Base-by-base conservation (phyloP, 2,113 vertebrate species). In the Okapia johnstoni region DNA sequence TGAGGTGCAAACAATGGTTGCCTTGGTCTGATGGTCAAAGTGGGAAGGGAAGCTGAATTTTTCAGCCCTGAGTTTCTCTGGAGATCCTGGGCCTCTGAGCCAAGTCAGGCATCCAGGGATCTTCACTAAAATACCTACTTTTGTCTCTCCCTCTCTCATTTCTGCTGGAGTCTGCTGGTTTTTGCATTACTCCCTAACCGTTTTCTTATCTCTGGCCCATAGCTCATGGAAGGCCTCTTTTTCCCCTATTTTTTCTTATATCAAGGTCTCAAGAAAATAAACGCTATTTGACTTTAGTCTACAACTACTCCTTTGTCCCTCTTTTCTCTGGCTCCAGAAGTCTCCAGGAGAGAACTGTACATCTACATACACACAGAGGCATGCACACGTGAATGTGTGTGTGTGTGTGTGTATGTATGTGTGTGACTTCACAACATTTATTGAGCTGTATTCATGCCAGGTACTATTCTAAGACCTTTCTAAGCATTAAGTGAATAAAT, bases 1-100 rank as follows among this genome's bases (percentile, higher is more conserved):
- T 98, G 98, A 99, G 98, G 98, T 98, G 98, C 98, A 98, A 98
- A 98, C 97, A 97, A 98, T 96, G 94, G 93, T 98, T 98, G 98
- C 98, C 97, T 94, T 81, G 77, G 79, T 94, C 90, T 63, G 89
- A 52, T n/a, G 55, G 66, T 93, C 90, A 79, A 79, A 89, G 54
- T 23, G 36, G 77, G 57, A 73, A 80, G 48, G 76, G 90, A 23
- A 46, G 57, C 50, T 79, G 80, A 23, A 60, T 15, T 50, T 94
- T 14, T 25, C 33, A 94, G 66, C 55, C 23, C 30, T 8, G 23
- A n/a, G 61, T 93, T 85, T 94, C 81, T 94, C 85, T 79, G 30
- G 61, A 55, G 57, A 43, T n/a, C 4, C 15, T 28, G 19, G 30
- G 60, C 12, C 61, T 97, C 40, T 46, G 76, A 90, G 40, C 52